phyloP scores from a whole-genome alignment of 2,888 invertebrate genomes.

The Tachystola acroxantha region DNA sequence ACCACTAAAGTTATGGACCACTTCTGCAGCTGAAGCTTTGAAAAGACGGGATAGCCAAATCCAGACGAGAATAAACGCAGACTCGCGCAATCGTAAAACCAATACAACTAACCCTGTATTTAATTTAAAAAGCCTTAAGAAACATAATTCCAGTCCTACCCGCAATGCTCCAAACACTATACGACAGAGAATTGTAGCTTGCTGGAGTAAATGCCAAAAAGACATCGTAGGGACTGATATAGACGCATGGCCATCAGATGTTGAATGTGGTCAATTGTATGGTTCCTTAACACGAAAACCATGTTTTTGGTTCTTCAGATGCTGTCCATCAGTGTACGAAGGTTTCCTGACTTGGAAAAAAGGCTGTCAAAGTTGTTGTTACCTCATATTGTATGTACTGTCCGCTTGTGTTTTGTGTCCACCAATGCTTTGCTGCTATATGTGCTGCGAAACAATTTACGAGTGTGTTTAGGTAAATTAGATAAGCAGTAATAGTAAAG shows the following conservation, averaged over 20 bases:
- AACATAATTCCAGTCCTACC: too few relatives aligned
- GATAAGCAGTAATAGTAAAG: too few relatives aligned
- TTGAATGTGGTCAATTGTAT: background rate
- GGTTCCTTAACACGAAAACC: conserved; percentile 8
- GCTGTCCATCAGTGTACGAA: conserved; percentile 29
- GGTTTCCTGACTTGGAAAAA: conserved; percentile 19
- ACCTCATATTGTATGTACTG: conserved; percentile 19
- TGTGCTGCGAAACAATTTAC: conserved; percentile 22
- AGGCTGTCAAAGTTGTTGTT: conserved; percentile 17
- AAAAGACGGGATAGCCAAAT: too few relatives aligned
- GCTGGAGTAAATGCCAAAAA: background rate
- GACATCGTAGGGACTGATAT: background rate
- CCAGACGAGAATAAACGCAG: too few relatives aligned
- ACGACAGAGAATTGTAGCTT: background rate
- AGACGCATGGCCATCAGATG: background rate
- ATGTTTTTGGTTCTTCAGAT: conserved; percentile 19
- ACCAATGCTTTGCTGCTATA: conserved; percentile 25
- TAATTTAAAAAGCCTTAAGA: too few relatives aligned
- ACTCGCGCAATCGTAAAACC: too few relatives aligned
- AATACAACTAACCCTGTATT: too few relatives aligned
- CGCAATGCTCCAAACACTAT: too few relatives aligned
- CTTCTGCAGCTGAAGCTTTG: too few relatives aligned
- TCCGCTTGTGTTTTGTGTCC: conserved; percentile 41
- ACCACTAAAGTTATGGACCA: too few relatives aligned
- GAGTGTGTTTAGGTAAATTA: conserved; percentile 12